These are phyloP conservation scores for Agrypnus murinus DNA, from an alignment of 2,888 invertebrate species.

Conservation along the genomic window DNA sequence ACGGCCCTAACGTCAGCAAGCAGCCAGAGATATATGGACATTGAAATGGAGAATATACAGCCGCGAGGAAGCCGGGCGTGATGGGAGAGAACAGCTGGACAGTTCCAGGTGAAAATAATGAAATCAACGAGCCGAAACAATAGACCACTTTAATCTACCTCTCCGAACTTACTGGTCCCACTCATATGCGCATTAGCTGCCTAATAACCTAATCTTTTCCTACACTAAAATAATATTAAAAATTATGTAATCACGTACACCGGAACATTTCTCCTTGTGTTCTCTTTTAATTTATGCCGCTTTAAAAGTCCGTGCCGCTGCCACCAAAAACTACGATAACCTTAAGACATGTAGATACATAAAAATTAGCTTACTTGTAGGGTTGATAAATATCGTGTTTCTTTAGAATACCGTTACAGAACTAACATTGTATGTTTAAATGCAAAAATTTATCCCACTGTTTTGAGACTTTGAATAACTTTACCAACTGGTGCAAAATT, in stretches of 20 bases:
- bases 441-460: too few relatives aligned
- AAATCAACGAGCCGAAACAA: slow-evolving; percentile 72
- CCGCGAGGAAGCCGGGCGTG: slow-evolving; percentile 63
- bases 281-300: not conserved
- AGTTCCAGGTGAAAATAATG: slow-evolving; percentile 71
- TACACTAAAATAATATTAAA: slow-evolving; percentile 25
- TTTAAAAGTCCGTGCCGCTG: not conserved
- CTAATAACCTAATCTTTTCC: slow-evolving; percentile 37
- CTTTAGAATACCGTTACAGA: too few relatives aligned
- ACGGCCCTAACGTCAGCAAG: slow-evolving; percentile 65
- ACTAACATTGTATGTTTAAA: too few relatives aligned
- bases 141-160: slow-evolving; percentile 47
- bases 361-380: too few relatives aligned
- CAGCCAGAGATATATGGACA: slow-evolving; percentile 68
- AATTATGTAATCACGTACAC: not conserved
- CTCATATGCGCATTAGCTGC: slow-evolving; percentile 39
- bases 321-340: not conserved
- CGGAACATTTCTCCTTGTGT: not conserved
- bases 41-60: slow-evolving; percentile 68
- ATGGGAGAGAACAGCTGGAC: slow-evolving; percentile 69
- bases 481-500: too few relatives aligned
- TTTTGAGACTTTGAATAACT: too few relatives aligned
- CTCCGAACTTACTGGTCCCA: slow-evolving; percentile 14
- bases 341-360: too few relatives aligned
- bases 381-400: too few relatives aligned